These are phyloP conservation scores for Littorina saxatilis DNA, from an alignment of 1,140 invertebrate species.

Conservation along the genomic window DNA sequence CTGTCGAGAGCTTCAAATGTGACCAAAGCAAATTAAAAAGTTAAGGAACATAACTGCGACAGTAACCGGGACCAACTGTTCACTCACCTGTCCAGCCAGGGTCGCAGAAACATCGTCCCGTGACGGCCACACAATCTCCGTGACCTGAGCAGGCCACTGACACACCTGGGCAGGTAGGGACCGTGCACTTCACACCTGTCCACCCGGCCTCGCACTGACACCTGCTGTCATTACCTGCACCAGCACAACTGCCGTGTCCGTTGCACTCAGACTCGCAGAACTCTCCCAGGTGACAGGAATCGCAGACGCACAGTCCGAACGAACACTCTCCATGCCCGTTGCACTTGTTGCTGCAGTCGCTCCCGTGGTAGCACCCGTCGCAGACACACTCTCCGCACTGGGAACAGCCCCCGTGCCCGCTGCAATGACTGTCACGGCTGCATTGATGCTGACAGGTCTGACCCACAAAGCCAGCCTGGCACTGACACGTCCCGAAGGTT, in stretches of 20 bases:
- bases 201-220: conserved; percentile 60
- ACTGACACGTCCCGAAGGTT: conserved; percentile 55
- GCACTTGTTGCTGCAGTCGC: conserved; percentile 58
- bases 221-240: neutral
- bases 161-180: conserved; percentile 53
- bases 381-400: conserved; percentile 60
- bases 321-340: conserved; percentile 58
- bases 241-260: conserved; percentile 55
- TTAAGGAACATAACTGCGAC: neutral
- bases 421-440: conserved; percentile 53
- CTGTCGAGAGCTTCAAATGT: too few species aligned
- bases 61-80: too few species aligned
- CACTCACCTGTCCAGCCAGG: conserved; percentile 65
- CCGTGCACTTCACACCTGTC: conserved; percentile 59
- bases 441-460: conserved; percentile 60
- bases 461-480: conserved; percentile 58
- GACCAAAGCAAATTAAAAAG: conserved; percentile 3
- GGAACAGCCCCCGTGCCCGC: conserved; percentile 58
- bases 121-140: conserved; percentile 61
- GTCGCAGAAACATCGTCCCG: conserved; percentile 59
- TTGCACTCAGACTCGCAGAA: conserved; percentile 65
- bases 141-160: conserved; percentile 60
- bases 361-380: conserved; percentile 63
- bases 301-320: conserved; percentile 58
- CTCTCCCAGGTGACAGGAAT: conserved; percentile 58